A percentile compares a stretch with the other conserved stretches of the same genome.
These are phyloP conservation scores for Metopolophium dirhodum DNA, from an alignment of 1,140 invertebrate genomes.

Conservation along the genomic window DNA sequence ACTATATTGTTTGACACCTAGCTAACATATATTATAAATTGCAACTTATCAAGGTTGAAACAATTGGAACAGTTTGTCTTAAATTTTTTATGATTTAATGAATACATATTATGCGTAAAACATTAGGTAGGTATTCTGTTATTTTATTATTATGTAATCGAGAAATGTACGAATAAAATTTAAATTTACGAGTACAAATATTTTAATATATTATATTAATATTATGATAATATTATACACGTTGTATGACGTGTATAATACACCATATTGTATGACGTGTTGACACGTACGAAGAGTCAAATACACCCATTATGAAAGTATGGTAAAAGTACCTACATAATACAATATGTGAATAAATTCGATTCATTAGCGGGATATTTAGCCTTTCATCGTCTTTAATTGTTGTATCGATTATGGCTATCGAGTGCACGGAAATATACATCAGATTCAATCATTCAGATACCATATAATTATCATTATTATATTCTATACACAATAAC, in stretches of 20 bases:
- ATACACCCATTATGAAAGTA: constrained; percentile 8
- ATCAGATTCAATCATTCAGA: too few species aligned
- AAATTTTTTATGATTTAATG: neutral
- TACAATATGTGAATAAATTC: neutral
- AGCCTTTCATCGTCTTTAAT: constrained; percentile 1
- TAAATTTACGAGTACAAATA: neutral
- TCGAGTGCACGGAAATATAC: neutral
- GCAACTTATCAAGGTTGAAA: neutral
- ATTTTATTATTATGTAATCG: neutral
- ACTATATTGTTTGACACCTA: neutral
- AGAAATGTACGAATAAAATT: neutral
- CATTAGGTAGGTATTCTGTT: neutral
- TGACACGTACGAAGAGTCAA: neutral
- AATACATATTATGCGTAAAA: neutral
- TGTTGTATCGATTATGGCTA: neutral
- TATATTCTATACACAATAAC: neutral
- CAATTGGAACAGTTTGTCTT: neutral
- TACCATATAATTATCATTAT: neutral
- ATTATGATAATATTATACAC: neutral
- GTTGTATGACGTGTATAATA: too few species aligned
- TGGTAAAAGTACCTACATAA: neutral
- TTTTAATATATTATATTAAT: neutral
- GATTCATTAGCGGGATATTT: neutral
- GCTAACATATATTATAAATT: neutral
- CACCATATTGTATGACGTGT: neutral